A percentile compares a stretch with the other conserved stretches of the same genome.
Conservation (phyloP, 2,113 vertebrate species). For the Neomonachus schauinslandi region DNA sequence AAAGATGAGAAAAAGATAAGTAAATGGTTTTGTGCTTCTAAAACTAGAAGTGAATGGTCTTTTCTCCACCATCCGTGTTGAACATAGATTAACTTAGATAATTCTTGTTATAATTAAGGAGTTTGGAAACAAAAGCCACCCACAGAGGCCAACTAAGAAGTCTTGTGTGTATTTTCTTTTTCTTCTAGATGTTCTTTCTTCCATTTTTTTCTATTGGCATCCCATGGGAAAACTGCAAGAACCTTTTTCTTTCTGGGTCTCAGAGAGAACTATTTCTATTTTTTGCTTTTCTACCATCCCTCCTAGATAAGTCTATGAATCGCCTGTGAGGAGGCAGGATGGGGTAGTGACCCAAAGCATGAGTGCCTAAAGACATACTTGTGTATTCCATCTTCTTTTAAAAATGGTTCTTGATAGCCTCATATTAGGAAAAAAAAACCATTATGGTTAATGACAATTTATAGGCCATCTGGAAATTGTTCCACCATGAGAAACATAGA, state of each 20-base stretch:
- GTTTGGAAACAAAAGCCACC: background rate
- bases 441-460: background rate
- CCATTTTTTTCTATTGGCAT: background rate
- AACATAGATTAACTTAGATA: background rate
- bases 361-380: background rate
- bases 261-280: background rate
- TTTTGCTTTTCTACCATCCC: background rate
- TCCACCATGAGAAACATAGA: background rate
- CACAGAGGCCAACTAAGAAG: background rate
- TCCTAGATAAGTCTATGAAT: background rate
- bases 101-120: constrained; percentile 3
- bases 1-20: background rate
- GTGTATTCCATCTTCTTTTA: background rate
- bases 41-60: background rate
- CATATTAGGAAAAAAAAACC: background rate
- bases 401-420: background rate
- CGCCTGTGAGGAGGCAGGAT: background rate
- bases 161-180: background rate
- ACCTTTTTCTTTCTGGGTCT: background rate
- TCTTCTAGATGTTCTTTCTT: background rate
- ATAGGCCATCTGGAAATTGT: background rate
- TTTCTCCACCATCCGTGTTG: background rate
- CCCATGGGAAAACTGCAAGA: background rate
- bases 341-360: background rate
- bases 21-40: background rate